These are phyloP conservation scores for Gandaritis pyraliata DNA, from an alignment of 2,888 invertebrate genomes.

Conservation along the genomic window DNA sequence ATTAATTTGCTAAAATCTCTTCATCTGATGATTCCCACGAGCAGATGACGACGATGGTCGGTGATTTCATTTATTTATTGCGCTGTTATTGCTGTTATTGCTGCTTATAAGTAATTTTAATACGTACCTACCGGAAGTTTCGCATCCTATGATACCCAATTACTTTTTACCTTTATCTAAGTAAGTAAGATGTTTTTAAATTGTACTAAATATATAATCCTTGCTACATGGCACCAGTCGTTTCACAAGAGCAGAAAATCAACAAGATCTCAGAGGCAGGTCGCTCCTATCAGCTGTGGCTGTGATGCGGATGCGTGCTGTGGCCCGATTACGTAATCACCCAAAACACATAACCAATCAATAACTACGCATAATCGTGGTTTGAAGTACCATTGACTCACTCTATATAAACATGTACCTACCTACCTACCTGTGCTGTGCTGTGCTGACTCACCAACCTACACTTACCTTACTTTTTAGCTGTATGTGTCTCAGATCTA, in stretches of 20 bases:
- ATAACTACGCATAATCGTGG: not conserved
- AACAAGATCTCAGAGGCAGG: no score
- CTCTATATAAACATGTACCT: not conserved
- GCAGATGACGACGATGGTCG: not conserved
- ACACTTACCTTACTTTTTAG: no score
- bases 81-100: not conserved
- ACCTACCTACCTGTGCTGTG: not conserved
- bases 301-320: not conserved
- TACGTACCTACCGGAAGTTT: no score
- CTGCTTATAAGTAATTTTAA: no score
- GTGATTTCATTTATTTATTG: slow-evolving; percentile 12
- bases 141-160: slow-evolving; percentile 2
- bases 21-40: slow-evolving; percentile 19
- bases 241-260: no score
- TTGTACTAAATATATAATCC: not conserved
- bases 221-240: not conserved
- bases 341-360: not conserved
- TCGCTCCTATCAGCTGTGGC: not conserved
- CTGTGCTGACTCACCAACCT: no score
- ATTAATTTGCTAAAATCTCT: slow-evolving; percentile 13
- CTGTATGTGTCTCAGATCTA: no score
- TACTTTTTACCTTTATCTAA: not conserved
- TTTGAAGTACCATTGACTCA: not conserved
- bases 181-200: not conserved
- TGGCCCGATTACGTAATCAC: not conserved